These are phyloP conservation scores for Apostichopus parvimensis DNA, from an alignment of 35 echinoderm and acorn worm genomes.

Conservation along the genomic window DNA sequence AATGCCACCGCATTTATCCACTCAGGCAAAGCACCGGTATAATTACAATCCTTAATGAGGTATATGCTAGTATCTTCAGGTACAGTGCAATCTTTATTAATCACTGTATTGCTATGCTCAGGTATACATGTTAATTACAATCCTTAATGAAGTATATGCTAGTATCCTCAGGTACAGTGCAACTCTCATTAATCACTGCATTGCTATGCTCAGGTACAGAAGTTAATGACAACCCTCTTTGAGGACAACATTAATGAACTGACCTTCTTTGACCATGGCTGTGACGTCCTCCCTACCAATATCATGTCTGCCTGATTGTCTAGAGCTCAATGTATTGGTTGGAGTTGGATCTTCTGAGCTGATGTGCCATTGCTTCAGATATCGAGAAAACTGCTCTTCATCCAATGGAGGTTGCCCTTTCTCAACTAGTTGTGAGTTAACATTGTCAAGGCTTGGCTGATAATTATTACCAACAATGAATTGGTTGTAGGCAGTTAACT, in stretches of 20 bases:
- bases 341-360: constrained; percentile 56
- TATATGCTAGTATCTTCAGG: too few species aligned
- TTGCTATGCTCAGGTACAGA: too few species aligned
- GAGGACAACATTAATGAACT: neutral
- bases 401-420: constrained; percentile 39
- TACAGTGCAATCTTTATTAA: too few species aligned
- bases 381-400: constrained; percentile 63
- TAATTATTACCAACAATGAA: neutral
- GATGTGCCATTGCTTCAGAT: constrained; percentile 54
- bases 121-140: too few species aligned
- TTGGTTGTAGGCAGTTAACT: constrained; percentile 6
- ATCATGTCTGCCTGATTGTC: constrained; percentile 35
- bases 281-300: neutral
- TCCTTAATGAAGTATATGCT: too few species aligned
- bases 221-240: too few species aligned
- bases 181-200: too few species aligned
- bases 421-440: constrained; percentile 17
- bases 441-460: constrained; percentile 15
- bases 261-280: neutral
- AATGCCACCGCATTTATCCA: too few species aligned
- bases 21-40: too few species aligned
- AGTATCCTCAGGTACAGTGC: too few species aligned
- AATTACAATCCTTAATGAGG: too few species aligned
- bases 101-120: too few species aligned
- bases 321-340: constrained; percentile 53